Evolutionary conservation across 2,797 vertebrate species (phyloP), one percentile per base, ranked within the genome.

Genomic region (Anniella stebbinsi): DNA sequence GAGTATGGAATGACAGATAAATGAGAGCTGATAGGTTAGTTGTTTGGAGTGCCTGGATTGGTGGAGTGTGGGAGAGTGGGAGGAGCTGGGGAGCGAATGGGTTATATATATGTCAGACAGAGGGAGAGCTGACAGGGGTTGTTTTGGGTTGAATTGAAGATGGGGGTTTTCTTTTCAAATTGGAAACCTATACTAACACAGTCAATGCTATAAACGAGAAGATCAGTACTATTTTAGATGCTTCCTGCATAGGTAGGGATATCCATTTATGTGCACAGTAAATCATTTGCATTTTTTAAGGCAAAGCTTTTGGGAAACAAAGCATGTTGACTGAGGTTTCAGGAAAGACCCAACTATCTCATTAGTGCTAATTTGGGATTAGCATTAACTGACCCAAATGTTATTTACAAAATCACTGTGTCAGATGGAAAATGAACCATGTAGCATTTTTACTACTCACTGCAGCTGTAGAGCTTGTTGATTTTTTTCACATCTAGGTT

Each of bases 401-500:
- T 67, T 25, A 25, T 80, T 41, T 41, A 48, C 48, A 89, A 86
- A 63, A 60, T 18, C 33, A 41, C 88, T 70, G 75, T 5, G 63
- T 87, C 80, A 90, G 41, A 73, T 88, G 1, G 57, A 15, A 76
- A 75, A 91, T 41, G 11, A 88, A 80, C 88, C 66, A 75, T 60
- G 23, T 12, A 2, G 45, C 91, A 89, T 2, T 69, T 28, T 67
- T 45, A 63, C 57, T 54, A 96, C 96, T 97, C 95, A 98, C 98
- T 97, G 94, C 98, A 98, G 86, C 97, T 95, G 95, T 98, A 98
- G 1, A 98, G 97, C 84, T 96, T 95, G 92, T 98, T 98, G 95
- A 98, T 98, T 96, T 98, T 98, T 93, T 98, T 98, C 87, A 98
- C 97, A 93, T 98, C 98, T 73, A 98, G 94, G 80, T 93, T 90